phyloP scores from a whole-genome alignment of 2,888 invertebrate genomes.

The Rhorus exstirpatorius region DNA sequence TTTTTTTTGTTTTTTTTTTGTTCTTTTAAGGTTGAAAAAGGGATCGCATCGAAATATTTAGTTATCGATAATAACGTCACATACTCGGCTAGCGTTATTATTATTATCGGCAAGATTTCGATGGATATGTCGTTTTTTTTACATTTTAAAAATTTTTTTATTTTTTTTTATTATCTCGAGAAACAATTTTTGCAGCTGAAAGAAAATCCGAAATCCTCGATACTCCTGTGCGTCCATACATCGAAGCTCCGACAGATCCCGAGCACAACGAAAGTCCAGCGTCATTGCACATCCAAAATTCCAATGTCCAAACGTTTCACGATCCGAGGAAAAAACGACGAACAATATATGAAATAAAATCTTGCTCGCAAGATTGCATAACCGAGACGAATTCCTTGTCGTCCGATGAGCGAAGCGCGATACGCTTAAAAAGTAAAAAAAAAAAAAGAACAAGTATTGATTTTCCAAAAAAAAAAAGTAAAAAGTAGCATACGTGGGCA shows the following conservation, averaged over 20 bases:
- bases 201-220: slow-evolving; percentile 25
- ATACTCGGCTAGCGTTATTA: no score
- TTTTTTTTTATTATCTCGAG: no score
- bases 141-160: not conserved
- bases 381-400: not conserved
- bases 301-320: slow-evolving; percentile 1
- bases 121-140: not conserved
- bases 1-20: not conserved
- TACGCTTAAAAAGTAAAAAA: slow-evolving; percentile 7
- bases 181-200: slow-evolving; percentile 32
- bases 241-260: slow-evolving; percentile 8
- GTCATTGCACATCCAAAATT: not conserved
- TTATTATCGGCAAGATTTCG: no score
- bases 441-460: not conserved
- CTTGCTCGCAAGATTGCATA: slow-evolving; percentile 13
- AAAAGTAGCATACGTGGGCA: not conserved
- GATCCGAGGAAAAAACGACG: slow-evolving; percentile 54
- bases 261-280: slow-evolving; percentile 17
- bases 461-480: no score
- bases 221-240: not conserved
- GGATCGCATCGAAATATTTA: no score
- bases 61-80: no score
- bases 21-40: no score
- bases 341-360: slow-evolving; percentile 57
- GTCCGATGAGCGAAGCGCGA: not conserved